phyloP scores from a whole-genome alignment of 2,888 invertebrate species.

The Platycnemis pennipes region DNA sequence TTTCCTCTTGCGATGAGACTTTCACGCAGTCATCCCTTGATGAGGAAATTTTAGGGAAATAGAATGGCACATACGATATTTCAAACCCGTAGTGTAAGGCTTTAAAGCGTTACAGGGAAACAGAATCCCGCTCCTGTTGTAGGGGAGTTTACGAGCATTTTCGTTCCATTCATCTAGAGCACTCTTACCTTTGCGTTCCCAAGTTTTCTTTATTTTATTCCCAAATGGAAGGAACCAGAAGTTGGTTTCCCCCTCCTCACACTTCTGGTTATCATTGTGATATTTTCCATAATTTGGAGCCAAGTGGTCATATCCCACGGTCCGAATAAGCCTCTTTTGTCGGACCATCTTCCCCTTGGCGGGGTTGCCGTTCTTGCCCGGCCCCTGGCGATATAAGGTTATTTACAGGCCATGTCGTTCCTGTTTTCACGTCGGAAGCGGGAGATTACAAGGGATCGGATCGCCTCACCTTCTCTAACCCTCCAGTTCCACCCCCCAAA shows the following conservation, averaged over 20 bases:
- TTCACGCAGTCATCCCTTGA: too few relatives aligned
- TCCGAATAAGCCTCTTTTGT: background rate
- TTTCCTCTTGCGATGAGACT: too few relatives aligned
- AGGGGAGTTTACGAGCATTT: too few relatives aligned
- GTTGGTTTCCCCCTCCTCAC: background rate
- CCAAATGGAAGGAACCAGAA: background rate
- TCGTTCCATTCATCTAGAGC: background rate
- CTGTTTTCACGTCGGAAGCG: background rate
- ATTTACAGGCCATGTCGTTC: slow-evolving; percentile 2
- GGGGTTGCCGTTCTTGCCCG: background rate
- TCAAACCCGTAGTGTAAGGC: too few relatives aligned
- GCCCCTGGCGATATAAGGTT: background rate
- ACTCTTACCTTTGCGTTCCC: background rate
- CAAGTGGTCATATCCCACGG: background rate
- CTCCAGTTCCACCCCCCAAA: background rate
- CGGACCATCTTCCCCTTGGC: background rate
- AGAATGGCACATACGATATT: too few relatives aligned
- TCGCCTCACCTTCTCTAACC: background rate
- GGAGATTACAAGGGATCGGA: background rate
- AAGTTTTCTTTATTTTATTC: background rate
- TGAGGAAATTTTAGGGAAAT: too few relatives aligned
- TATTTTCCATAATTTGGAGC: background rate
- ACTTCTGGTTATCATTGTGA: background rate
- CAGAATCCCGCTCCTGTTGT: too few relatives aligned
- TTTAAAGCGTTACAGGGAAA: too few relatives aligned